These are phyloP conservation scores for Lagria hirta DNA, from an alignment of 2,888 invertebrate genomes.

Conservation along the genomic window DNA sequence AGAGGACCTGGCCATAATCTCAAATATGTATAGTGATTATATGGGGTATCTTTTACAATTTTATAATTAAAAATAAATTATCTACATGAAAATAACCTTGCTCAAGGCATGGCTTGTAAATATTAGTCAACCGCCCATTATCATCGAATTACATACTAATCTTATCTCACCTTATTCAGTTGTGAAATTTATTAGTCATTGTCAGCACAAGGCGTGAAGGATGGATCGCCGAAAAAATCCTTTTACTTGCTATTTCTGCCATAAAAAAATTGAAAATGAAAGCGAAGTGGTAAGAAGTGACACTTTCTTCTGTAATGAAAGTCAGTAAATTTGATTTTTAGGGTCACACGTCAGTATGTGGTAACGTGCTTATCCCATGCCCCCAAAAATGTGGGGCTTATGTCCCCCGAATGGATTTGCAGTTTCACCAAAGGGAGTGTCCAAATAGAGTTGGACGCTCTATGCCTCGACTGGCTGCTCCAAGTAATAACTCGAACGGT, in stretches of 20 bases:
- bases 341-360: conserved; percentile 70
- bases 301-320: background rate
- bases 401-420: conserved; percentile 65
- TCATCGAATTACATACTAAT: too few relatives aligned
- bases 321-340: conserved; percentile 42
- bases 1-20: too few relatives aligned
- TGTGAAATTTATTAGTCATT: too few relatives aligned
- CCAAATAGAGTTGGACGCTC: conserved; percentile 37
- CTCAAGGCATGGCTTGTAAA: too few relatives aligned
- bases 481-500: too few relatives aligned
- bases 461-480: conserved; percentile 11
- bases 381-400: conserved; percentile 70
- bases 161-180: too few relatives aligned
- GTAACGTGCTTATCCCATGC: conserved; percentile 72
- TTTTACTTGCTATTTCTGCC: conserved; percentile 68
- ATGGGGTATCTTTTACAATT: too few relatives aligned
- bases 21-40: too few relatives aligned
- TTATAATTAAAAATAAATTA: too few relatives aligned
- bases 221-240: conserved; percentile 16
- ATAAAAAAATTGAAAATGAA: conserved; percentile 65
- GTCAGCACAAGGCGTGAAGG: background rate
- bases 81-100: too few relatives aligned
- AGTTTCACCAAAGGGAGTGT: conserved; percentile 60
- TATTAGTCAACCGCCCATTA: too few relatives aligned
- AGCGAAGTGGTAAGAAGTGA: conserved; percentile 60